Conservation (phyloP, 1,140 invertebrate genomes). For the Octopus bimaculoides region DNA sequence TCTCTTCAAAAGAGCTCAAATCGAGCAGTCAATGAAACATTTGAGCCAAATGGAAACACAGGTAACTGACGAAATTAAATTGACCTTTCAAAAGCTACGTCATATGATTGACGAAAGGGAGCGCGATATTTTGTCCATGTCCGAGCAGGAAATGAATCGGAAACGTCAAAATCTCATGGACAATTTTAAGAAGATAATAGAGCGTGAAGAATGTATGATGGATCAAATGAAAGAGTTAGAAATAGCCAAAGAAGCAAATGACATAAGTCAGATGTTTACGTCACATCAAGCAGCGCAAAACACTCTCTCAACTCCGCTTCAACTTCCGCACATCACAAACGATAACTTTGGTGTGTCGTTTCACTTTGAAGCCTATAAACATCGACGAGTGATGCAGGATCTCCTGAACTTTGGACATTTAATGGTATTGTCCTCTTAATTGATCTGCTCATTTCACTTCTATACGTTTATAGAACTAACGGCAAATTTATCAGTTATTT, state of each 20-base stretch:
- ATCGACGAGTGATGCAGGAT: not conserved
- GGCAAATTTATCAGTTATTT: too few species aligned
- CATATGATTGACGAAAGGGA: conserved; percentile 44
- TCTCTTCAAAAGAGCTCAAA: conserved; percentile 33
- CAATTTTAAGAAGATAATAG: conserved; percentile 33
- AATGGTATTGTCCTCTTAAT: not conserved
- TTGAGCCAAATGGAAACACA: conserved; percentile 43
- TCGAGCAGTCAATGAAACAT: conserved; percentile 41
- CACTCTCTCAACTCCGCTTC: conserved; percentile 20
- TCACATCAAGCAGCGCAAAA: conserved; percentile 43
- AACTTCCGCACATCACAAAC: conserved; percentile 7
- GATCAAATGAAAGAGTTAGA: conserved; percentile 36
- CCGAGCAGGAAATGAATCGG: conserved; percentile 44
- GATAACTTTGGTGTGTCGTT: not conserved
- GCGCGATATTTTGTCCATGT: conserved; percentile 39
- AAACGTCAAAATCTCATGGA: conserved; percentile 38
- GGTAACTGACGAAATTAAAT: conserved; percentile 37
- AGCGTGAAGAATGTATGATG: conserved; percentile 34
- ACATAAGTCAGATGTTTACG: conserved; percentile 46
- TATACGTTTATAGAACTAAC: too few species aligned
- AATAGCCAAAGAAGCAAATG: conserved; percentile 39
- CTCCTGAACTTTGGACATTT: conserved; percentile 9
- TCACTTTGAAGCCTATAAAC: not conserved
- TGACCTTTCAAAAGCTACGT: conserved; percentile 45
- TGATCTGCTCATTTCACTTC: not conserved